These are phyloP conservation scores for Hydrotaea diabolus DNA, from an alignment of 2,888 invertebrate genomes.

Conservation along the genomic window DNA sequence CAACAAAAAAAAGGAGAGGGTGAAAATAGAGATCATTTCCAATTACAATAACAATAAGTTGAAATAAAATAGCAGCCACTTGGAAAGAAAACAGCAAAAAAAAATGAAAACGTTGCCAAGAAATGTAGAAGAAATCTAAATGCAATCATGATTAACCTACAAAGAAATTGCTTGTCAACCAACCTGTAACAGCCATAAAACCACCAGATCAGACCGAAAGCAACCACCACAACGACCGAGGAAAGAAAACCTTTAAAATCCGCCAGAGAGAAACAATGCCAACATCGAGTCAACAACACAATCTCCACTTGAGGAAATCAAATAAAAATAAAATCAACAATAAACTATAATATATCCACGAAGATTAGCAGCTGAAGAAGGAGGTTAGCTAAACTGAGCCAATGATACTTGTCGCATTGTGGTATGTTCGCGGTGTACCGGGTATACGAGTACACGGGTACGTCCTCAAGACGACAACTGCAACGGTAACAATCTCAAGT, in stretches of 20 bases:
- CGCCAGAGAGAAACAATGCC: neutral
- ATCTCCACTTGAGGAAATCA: conserved; percentile 1
- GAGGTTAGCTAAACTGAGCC: neutral
- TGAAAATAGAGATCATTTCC: neutral
- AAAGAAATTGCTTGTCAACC: conserved; percentile 24
- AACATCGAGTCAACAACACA: no score
- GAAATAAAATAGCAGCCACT: neutral
- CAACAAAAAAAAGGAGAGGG: neutral
- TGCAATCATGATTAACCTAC: conserved; percentile 26
- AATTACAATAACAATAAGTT: neutral
- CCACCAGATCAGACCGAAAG: neutral
- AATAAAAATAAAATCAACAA: conserved; percentile 26
- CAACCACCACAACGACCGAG: neutral
- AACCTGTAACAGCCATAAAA: conserved; percentile 15
- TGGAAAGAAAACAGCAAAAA: no score
- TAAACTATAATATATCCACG: conserved; percentile 1
- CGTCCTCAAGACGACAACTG: conserved; percentile 3
- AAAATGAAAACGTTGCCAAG: neutral
- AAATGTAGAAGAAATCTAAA: conserved; percentile 16
- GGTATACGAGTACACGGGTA: no score
- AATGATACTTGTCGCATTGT: neutral
- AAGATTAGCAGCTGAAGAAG: conserved; percentile 1
- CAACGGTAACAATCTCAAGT: neutral
- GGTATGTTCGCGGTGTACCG: neutral
- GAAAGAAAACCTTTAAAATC: neutral